Percentiles rank a stretch among this genome's conserved stretches.
Evolutionary conservation across 2,113 vertebrate species (phyloP).

Genomic region (Fukomys damarensis): DNA sequence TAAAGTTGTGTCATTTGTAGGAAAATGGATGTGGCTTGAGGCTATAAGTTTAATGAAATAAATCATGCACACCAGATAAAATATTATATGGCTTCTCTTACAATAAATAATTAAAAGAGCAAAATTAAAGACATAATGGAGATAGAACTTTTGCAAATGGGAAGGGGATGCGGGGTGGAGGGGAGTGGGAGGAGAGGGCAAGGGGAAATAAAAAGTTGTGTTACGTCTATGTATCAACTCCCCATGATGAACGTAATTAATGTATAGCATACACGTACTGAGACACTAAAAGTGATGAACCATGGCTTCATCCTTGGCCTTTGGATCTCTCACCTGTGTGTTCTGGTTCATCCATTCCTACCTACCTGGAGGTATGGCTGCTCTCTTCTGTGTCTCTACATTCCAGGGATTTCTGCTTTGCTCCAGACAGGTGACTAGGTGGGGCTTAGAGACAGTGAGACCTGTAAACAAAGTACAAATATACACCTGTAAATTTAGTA

Average conservation of each 20-base stretch:
- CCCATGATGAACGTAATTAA: not conserved
- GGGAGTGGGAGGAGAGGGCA: not conserved
- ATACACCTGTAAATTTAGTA: no score
- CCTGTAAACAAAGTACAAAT: no score
- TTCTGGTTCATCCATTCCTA: not conserved
- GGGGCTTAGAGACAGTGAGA: not conserved
- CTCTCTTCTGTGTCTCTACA: not conserved
- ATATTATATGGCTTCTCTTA: no score
- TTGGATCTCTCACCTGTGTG: not conserved
- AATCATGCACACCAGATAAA: no score
- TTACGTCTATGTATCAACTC: not conserved
- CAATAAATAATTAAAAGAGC: no score
- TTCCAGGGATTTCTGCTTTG: not conserved
- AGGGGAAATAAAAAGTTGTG: not conserved
- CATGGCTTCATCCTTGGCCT: not conserved
- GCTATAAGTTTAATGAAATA: no score
- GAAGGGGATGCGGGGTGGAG: no score
- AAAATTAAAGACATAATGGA: no score
- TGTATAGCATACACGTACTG: not conserved
- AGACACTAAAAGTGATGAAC: not conserved
- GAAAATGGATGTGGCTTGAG: no score
- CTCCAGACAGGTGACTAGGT: not conserved
- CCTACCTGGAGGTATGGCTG: not conserved
- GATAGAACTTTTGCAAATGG: no score
- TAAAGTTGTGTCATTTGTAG: no score